These are phyloP conservation scores for Muraenolepis orangiensis DNA, from an alignment of 2,797 vertebrate species.

Conservation along the genomic window DNA sequence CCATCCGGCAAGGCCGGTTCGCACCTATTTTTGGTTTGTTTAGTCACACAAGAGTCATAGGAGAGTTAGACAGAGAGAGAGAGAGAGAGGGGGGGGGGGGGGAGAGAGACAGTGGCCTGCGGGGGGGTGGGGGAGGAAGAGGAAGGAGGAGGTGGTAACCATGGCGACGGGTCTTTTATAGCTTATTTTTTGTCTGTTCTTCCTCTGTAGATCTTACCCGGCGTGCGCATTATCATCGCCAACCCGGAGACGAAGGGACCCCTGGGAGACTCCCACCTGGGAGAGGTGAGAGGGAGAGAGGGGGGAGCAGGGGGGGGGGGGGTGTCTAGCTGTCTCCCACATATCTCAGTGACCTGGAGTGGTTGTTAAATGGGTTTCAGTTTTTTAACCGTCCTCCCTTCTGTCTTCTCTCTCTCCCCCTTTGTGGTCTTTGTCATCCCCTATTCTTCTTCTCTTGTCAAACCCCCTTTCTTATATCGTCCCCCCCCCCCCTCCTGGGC, in stretches of 20 bases:
- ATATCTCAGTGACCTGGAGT: too few relatives aligned
- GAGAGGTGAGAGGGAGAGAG: conserved; percentile 79
- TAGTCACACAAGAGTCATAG: background rate
- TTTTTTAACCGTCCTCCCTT: too few relatives aligned
- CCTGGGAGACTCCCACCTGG: conserved; percentile 95
- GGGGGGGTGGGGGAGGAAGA: too few relatives aligned
- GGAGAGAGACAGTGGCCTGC: background rate
- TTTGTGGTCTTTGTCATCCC: too few relatives aligned
- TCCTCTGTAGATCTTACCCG: conserved; percentile 86
- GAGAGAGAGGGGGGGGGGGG: background rate
- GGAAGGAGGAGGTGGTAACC: conserved; percentile 26
- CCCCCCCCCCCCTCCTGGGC: background rate
- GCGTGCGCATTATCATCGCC: conserved; percentile 97
- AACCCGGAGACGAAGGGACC: conserved; percentile 99
- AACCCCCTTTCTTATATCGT: background rate
- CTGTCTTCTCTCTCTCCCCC: too few relatives aligned
- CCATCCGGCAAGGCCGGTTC: conserved; percentile 18
- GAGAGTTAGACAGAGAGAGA: background rate
- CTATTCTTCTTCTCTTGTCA: background rate
- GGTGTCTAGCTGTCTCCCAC: too few relatives aligned
- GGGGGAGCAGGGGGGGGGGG: too few relatives aligned
- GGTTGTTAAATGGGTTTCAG: too few relatives aligned
- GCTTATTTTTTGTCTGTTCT: background rate
- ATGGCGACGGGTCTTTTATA: conserved; percentile 19
- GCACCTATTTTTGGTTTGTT: background rate